Conservation (phyloP, 1,140 invertebrate genomes). For the Nixonia krombeini region DNA sequence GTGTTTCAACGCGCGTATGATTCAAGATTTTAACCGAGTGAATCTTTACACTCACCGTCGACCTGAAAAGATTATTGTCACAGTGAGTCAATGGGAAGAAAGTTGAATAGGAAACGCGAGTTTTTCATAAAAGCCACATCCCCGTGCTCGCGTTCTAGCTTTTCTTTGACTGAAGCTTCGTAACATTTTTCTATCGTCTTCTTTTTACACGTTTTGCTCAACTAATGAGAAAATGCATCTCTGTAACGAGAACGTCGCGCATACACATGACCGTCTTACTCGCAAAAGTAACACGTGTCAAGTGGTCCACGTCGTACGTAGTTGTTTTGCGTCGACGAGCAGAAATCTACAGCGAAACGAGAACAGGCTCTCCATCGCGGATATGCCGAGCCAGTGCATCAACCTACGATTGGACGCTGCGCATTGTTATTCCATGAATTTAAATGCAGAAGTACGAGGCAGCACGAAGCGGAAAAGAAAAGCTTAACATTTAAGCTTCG, state of each 20-base stretch:
- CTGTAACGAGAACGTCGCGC: constrained; percentile 18
- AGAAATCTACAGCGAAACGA: constrained; percentile 39
- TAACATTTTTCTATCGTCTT: constrained; percentile 29
- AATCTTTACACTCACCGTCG: too few species aligned
- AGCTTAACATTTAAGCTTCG: constrained; percentile 11
- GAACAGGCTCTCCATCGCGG: constrained; percentile 18
- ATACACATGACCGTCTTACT: constrained; percentile 25
- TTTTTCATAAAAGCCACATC: too few species aligned
- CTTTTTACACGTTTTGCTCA: constrained; percentile 19
- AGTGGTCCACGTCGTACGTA: constrained; percentile 31
- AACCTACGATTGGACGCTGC: constrained; percentile 55
- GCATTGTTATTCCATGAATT: constrained; percentile 67
- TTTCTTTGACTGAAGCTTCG: too few species aligned
- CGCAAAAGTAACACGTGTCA: constrained; percentile 44
- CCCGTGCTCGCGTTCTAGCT: too few species aligned
- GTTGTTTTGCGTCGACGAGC: constrained; percentile 39
- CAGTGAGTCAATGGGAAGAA: too few species aligned
- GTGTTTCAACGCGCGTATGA: too few species aligned
- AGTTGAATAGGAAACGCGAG: too few species aligned
- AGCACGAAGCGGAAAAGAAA: constrained; percentile 21
- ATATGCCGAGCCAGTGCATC: constrained; percentile 30
- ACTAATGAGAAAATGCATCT: constrained; percentile 42
- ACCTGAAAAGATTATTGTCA: too few species aligned
- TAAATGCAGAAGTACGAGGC: constrained; percentile 56
- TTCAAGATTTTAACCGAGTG: too few species aligned